phyloP scores from a whole-genome alignment of 2,888 invertebrate species.

The Xanthia icteritia region DNA sequence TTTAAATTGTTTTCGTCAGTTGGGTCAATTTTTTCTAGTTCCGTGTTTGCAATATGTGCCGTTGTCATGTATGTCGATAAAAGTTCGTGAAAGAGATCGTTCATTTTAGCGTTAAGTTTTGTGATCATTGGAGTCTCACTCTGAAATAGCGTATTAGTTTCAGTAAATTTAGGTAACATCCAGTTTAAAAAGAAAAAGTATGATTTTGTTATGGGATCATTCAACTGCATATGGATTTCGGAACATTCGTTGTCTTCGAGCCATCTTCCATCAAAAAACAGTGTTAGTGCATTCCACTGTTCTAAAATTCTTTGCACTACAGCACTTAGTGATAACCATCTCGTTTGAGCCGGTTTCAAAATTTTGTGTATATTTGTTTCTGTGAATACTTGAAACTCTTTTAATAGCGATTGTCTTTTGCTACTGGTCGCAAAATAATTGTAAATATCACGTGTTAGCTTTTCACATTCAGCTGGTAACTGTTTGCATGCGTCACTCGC shows the following conservation, averaged over 20 bases:
- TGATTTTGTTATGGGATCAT: slow-evolving; percentile 38
- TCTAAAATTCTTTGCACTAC: slow-evolving; percentile 38
- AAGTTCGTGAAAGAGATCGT: slow-evolving; percentile 41
- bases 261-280: slow-evolving; percentile 15
- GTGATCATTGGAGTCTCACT: slow-evolving; percentile 49
- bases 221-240: slow-evolving; percentile 31
- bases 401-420: slow-evolving; percentile 27
- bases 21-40: slow-evolving; percentile 44
- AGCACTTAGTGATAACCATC: slow-evolving; percentile 34
- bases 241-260: slow-evolving; percentile 12
- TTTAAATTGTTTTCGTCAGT: slow-evolving; percentile 47
- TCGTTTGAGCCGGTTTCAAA: slow-evolving; percentile 38
- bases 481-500: slow-evolving; percentile 24
- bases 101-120: slow-evolving; percentile 40
- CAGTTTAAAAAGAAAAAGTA: slow-evolving; percentile 42
- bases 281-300: slow-evolving; percentile 36
- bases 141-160: slow-evolving; percentile 42
- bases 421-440: slow-evolving; percentile 19
- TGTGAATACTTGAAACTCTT: slow-evolving; percentile 48
- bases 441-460: slow-evolving; percentile 32
- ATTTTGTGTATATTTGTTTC: slow-evolving; percentile 45
- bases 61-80: slow-evolving; percentile 42
- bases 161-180: slow-evolving; percentile 29
- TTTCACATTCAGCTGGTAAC: slow-evolving; percentile 31
- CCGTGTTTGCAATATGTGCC: slow-evolving; percentile 37